Evolutionary conservation across 1,140 invertebrate genomes (phyloP).

Genomic region (Trachymyrmex septentrionalis): DNA sequence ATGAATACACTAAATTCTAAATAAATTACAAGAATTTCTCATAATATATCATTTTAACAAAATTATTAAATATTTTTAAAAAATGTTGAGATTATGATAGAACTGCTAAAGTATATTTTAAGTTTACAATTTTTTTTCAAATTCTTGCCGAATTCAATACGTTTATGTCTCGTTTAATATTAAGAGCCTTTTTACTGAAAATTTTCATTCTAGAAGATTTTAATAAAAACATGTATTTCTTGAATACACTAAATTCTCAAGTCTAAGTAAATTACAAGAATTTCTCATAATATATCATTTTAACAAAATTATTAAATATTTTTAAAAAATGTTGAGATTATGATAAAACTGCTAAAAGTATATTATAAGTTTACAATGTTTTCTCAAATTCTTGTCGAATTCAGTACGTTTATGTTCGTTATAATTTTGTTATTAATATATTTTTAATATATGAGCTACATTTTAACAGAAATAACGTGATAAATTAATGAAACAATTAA

Average conservation of each 20-base stretch:
- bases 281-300: not conserved
- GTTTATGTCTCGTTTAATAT: not conserved
- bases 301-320: not conserved
- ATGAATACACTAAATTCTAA: not conserved
- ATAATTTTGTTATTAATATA: not conserved
- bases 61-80: not conserved
- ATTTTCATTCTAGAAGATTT: not conserved
- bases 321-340: constrained; percentile 1
- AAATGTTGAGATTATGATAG: not conserved
- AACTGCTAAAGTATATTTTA: not conserved
- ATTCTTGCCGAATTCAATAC: not conserved
- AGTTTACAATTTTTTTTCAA: not conserved
- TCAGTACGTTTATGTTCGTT: not conserved
- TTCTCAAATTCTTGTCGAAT: not conserved
- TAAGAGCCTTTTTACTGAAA: not conserved
- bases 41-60: not conserved
- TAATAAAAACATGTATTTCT: not conserved
- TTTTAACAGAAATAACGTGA: constrained; percentile 17
- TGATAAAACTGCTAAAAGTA: not conserved
- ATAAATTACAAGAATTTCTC: not conserved
- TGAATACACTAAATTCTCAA: not conserved
- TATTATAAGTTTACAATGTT: not conserved
- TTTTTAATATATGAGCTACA: not conserved
- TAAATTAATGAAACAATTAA: not conserved
- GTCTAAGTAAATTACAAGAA: not conserved